phyloP scores from a whole-genome alignment of 2,797 vertebrate species.

The Harpagifer antarcticus region DNA sequence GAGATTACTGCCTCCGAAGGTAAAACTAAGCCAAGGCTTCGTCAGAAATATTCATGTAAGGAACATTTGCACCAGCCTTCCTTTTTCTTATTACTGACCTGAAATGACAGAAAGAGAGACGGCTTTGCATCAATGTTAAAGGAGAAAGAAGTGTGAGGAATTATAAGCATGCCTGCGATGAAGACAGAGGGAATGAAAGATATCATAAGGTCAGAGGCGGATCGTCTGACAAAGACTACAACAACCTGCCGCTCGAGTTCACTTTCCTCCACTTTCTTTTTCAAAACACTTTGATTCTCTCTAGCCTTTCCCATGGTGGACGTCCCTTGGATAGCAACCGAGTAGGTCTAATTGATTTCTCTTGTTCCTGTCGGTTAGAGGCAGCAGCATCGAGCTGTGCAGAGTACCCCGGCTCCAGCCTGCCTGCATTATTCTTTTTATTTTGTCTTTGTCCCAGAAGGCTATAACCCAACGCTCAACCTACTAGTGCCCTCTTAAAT shows the following conservation, averaged over 20 bases:
- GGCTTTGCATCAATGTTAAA: constrained; percentile 33
- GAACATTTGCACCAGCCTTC: constrained; percentile 30
- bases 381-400: constrained; percentile 74
- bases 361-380: constrained; percentile 76
- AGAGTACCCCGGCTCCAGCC: constrained; percentile 76
- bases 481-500: constrained; percentile 49
- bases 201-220: constrained; percentile 65
- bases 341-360: constrained; percentile 86
- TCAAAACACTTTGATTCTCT: constrained; percentile 64
- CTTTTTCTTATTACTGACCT: constrained; percentile 57
- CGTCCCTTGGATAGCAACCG: constrained; percentile 75
- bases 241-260: constrained; percentile 65
- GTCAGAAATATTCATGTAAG: constrained; percentile 38
- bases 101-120: constrained; percentile 34
- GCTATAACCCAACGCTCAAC: constrained; percentile 58
- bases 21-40: constrained; percentile 34
- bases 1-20: constrained; percentile 26
- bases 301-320: constrained; percentile 64
- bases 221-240: constrained; percentile 56
- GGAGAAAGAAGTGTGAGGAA: constrained; percentile 53
- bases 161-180: constrained; percentile 45
- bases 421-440: constrained; percentile 67
- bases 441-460: constrained; percentile 61
- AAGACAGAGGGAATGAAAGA: constrained; percentile 52
- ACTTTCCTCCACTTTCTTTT: constrained; percentile 56